These are phyloP conservation scores for Bedellia somnulentella DNA, from an alignment of 2,888 invertebrate species.

Conservation along the genomic window DNA sequence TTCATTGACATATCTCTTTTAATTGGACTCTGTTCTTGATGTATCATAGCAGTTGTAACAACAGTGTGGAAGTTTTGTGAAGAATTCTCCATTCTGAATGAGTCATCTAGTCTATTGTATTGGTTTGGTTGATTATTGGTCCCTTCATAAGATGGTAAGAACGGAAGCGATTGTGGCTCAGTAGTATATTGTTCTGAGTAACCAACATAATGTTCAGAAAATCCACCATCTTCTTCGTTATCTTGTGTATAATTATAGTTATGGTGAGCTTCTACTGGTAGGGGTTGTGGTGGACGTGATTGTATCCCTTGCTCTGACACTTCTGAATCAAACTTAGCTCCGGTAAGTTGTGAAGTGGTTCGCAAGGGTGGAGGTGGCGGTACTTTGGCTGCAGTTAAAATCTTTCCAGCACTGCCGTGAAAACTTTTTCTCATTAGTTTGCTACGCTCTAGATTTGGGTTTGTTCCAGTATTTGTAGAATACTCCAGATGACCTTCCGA, in stretches of 20 bases:
- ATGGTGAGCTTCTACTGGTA: constrained; percentile 21
- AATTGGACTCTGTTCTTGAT: constrained; percentile 76
- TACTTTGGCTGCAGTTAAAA: constrained; percentile 80
- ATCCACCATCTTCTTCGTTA: constrained; percentile 41
- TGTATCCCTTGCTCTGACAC: constrained; percentile 43
- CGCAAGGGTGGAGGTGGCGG: constrained; percentile 83
- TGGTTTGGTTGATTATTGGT: constrained; percentile 36
- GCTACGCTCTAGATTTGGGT: constrained; percentile 83
- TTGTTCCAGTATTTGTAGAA: constrained; percentile 64
- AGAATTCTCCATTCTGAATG: constrained; percentile 15
- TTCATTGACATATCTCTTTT: constrained; percentile 39
- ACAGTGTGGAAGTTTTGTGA: constrained; percentile 66
- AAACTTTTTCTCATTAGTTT: constrained; percentile 88
- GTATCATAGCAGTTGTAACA: constrained; percentile 84
- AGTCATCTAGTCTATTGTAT: constrained; percentile 37
- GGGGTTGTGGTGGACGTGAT: constrained; percentile 40
- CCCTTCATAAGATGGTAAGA: constrained; percentile 61
- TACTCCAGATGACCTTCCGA: constrained; percentile 88
- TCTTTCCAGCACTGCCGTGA: constrained; percentile 81
- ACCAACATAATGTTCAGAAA: constrained; percentile 19
- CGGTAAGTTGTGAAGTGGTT: constrained; percentile 82
- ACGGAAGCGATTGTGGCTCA: constrained; percentile 67
- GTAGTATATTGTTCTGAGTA: constrained; percentile 52
- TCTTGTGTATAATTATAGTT: constrained; percentile 23
- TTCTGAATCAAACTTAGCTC: constrained; percentile 65